Evolutionary conservation across 2,797 vertebrate genomes (phyloP), one percentile per base, ranked within the genome.

Genomic region (Phrynocephalus vlangalii): DNA sequence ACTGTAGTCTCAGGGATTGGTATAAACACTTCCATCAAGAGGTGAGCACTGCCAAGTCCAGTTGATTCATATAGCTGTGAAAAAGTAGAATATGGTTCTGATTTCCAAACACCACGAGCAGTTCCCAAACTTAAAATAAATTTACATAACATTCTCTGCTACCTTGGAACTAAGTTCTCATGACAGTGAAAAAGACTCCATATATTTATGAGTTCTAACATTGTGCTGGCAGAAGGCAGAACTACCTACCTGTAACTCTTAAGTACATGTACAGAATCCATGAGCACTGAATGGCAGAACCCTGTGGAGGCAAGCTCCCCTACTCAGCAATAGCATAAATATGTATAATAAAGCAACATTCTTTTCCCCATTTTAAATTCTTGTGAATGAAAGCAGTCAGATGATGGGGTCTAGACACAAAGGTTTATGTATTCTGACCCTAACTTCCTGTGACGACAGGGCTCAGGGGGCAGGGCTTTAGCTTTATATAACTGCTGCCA

Each of bases 1-100:
- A 98, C 70, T 0, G 97, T 97, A 0, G 98, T 96, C 83, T 98
- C 98, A 26, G 99, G 99, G n/a, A 99, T 96, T 0, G 98, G 98
- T 83, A 99, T 89, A 90, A 98, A 99, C 87, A 98, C 98, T 94
- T 99, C 98, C 3, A 98, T 97, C 72, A 97, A 87, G 90, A 99
- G 89, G 68, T 96, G 95, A 76, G 94, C 94, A 48, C 95, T 95
- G 1, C 97, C 96, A 0, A 97, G 97, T 38, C 98, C 97, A 0
- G 87, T 84, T 0, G 97, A 97, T 95, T 99, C 98, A 92, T 98
- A 99, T 85, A 99, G 95, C 99, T 99, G 92, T 84, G 73, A 30
- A 78, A 91, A 7, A 71, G 18, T 13, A 93, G 79, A 90, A 90
- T 28, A 90, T 13, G 5, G 50, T 75, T 71, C n/a, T 30, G 82